Evolutionary conservation across 2,797 vertebrate genomes (phyloP).

Genomic region (Trachurus trachurus): DNA sequence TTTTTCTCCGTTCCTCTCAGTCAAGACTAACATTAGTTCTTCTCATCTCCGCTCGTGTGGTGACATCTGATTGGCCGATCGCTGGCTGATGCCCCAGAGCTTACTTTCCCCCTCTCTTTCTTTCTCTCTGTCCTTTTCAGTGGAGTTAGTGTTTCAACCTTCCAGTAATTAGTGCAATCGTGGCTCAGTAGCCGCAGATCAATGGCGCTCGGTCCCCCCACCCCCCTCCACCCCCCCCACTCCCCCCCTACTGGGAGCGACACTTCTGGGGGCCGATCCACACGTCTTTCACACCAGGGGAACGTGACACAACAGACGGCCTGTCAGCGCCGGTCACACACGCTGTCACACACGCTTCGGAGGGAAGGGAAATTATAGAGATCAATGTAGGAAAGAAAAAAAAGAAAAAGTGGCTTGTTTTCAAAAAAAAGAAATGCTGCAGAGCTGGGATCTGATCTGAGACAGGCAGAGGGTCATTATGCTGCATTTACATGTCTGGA

Average conservation of each 20-base stretch:
- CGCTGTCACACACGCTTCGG: conserved; percentile 28
- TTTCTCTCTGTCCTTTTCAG: conserved; percentile 1
- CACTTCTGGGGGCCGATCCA: conserved; percentile 18
- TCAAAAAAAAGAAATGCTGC: conserved; percentile 10
- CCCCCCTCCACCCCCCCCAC: no score
- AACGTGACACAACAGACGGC: conserved; percentile 43
- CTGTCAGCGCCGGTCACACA: conserved; percentile 52
- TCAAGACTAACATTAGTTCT: not conserved
- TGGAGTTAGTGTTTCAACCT: conserved; percentile 22
- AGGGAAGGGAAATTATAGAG: conserved; percentile 14
- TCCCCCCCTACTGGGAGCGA: conserved; percentile 21
- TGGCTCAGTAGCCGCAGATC: conserved; percentile 54
- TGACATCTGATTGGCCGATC: not conserved
- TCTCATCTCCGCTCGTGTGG: not conserved
- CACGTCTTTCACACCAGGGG: conserved; percentile 43
- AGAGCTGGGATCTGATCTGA: conserved; percentile 15
- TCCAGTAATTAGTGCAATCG: conserved; percentile 51
- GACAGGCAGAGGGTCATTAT: conserved; percentile 22
- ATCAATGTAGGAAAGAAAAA: conserved; percentile 5
- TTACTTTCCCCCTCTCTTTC: no score
- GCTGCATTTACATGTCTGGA: conserved; percentile 33
- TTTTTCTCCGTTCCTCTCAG: not conserved
- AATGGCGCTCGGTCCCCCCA: conserved; percentile 41
- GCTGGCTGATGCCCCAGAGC: not conserved
- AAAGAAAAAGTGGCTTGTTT: not conserved